Percentiles rank a stretch among this genome's conserved stretches.
Conservation (phyloP, 2,888 invertebrate species). For the Eupithecia insigniata region DNA sequence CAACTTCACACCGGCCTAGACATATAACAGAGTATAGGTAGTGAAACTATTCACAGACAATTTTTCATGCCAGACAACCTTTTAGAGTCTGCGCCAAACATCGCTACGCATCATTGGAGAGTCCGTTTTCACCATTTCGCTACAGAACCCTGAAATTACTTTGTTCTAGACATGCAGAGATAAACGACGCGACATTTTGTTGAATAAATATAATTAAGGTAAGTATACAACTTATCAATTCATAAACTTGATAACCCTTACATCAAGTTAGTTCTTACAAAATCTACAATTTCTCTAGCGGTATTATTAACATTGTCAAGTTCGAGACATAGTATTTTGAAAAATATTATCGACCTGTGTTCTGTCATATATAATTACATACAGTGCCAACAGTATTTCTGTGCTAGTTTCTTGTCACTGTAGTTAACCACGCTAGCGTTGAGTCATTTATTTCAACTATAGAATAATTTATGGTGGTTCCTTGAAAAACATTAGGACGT, state of each 20-base stretch:
- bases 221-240: background rate
- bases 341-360: background rate
- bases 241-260: slow-evolving; percentile 36
- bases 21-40: background rate
- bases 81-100: background rate
- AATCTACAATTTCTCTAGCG: slow-evolving; percentile 36
- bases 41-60: background rate
- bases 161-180: background rate
- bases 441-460: background rate
- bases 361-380: no score
- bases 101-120: background rate
- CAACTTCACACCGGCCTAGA: slow-evolving; percentile 1
- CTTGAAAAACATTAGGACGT: background rate
- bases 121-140: background rate
- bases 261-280: slow-evolving; percentile 27
- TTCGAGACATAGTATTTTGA: slow-evolving; percentile 1
- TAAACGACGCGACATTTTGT: background rate
- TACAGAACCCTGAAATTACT: background rate
- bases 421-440: background rate
- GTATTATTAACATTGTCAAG: slow-evolving; percentile 11
- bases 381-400: background rate
- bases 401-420: background rate
- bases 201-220: background rate
- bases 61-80: background rate
- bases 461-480: background rate